A percentile compares a stretch with the other conserved stretches of the same genome.
Evolutionary conservation across 2,797 vertebrate genomes (phyloP).

Genomic region (Limnodromus scolopaceus): DNA sequence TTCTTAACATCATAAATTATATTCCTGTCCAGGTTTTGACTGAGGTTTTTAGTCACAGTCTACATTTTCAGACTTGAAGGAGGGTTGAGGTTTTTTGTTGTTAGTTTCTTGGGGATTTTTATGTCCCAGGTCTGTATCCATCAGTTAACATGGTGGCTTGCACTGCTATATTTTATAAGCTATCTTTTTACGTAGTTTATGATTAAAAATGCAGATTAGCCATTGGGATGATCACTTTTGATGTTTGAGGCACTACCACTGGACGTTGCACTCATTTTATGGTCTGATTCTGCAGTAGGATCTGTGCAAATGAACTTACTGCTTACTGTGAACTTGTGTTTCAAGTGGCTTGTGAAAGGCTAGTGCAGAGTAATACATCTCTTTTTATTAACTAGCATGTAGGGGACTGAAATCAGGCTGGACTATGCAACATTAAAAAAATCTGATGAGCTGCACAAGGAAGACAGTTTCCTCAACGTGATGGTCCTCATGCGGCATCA

Average conservation of each 20-base stretch:
- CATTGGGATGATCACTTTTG: not conserved
- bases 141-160: not conserved
- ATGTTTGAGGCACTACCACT: not conserved
- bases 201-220: not conserved
- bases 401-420: not conserved
- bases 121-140: not conserved
- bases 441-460: not conserved
- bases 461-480: not conserved
- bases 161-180: not conserved
- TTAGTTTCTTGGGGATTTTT: not conserved
- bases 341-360: not conserved
- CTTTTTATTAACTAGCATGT: not conserved
- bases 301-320: not conserved
- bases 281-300: not conserved
- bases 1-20: not conserved
- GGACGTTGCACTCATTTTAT: not conserved
- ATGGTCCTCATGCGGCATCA: rapidly evolving
- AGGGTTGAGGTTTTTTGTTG: not conserved
- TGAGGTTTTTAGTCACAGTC: not conserved
- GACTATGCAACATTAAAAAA: not conserved
- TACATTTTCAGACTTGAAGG: not conserved
- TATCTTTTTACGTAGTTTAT: not conserved
- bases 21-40: not conserved
- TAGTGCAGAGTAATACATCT: not conserved
- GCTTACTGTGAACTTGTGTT: not conserved